phyloP scores from a whole-genome alignment of 2,888 invertebrate genomes.

The Shargacucullia verbasci region DNA sequence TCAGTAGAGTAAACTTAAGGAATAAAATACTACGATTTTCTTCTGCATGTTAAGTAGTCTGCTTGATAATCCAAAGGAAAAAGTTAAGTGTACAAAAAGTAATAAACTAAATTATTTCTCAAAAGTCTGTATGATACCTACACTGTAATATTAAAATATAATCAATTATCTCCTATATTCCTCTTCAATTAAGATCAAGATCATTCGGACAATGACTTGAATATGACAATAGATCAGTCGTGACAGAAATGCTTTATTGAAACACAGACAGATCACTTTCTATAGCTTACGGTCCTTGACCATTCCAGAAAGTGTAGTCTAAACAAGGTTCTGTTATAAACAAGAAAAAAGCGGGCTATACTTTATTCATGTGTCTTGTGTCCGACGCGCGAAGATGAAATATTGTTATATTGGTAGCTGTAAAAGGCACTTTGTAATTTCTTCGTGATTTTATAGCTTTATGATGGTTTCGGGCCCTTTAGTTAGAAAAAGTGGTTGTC shows the following conservation, averaged over 20 bases:
- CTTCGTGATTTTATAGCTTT: slow-evolving; percentile 84
- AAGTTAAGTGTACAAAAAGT: too few species aligned
- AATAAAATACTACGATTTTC: neutral
- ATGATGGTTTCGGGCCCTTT: slow-evolving; percentile 76
- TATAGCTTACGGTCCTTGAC: slow-evolving; percentile 79
- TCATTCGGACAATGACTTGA: slow-evolving; percentile 68
- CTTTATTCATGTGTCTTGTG: slow-evolving; percentile 58
- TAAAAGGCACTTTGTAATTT: slow-evolving; percentile 82
- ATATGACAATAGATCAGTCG: slow-evolving; percentile 75
- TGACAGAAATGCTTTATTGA: slow-evolving; percentile 79
- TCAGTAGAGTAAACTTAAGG: too few species aligned
- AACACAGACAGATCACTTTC: slow-evolving; percentile 76
- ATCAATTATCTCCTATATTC: slow-evolving; percentile 50
- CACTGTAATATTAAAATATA: slow-evolving; percentile 44
- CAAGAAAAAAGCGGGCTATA: slow-evolving; percentile 59
- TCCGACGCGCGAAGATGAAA: slow-evolving; percentile 79
- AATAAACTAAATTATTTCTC: too few species aligned
- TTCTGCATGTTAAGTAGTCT: too few species aligned
- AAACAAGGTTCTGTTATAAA: slow-evolving; percentile 76
- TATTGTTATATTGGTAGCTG: slow-evolving; percentile 83
- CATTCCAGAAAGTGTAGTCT: slow-evolving; percentile 75
- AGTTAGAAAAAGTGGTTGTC: slow-evolving; percentile 69
- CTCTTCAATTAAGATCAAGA: slow-evolving; percentile 78
- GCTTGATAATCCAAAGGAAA: too few species aligned
- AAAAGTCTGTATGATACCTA: too few species aligned